Percentiles rank a stretch among this genome's conserved stretches.
These are phyloP conservation scores for Vesta saturnalis DNA, from an alignment of 2,888 invertebrate genomes.

Conservation along the genomic window DNA sequence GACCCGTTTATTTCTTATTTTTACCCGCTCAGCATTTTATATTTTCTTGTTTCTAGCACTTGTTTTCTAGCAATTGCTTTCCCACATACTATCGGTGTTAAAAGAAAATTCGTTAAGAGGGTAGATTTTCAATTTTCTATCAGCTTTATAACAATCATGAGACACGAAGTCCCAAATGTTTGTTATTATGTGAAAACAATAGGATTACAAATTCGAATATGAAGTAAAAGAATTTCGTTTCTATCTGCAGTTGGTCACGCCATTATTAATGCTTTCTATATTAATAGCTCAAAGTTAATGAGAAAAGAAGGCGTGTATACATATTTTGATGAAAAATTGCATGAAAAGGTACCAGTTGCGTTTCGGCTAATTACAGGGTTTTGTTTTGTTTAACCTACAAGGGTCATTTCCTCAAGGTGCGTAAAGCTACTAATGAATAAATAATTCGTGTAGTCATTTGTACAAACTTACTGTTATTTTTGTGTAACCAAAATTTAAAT, in stretches of 20 bases:
- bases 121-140: constrained; percentile 36
- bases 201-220: neutral
- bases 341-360: constrained; percentile 22
- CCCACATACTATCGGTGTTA: constrained; percentile 28
- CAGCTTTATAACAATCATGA: constrained; percentile 30
- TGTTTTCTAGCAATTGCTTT: constrained; percentile 31
- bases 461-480: constrained; percentile 1
- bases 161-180: constrained; percentile 9
- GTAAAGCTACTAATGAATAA: constrained; percentile 11
- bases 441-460: constrained; percentile 8
- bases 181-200: too few relatives aligned
- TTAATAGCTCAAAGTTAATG: constrained; percentile 22
- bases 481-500: neutral
- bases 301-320: constrained; percentile 15
- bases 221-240: constrained; percentile 1
- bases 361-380: constrained; percentile 3
- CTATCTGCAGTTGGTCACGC: constrained; percentile 18
- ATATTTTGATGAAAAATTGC: constrained; percentile 21
- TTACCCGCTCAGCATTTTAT: constrained; percentile 45
- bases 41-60: constrained; percentile 38
- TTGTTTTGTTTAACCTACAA: constrained; percentile 11
- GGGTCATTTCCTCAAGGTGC: constrained; percentile 10
- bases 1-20: constrained; percentile 44
- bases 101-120: constrained; percentile 33
- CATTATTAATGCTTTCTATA: constrained; percentile 8